Conservation (phyloP, 2,888 invertebrate species). For the Leptopilina syphax region DNA sequence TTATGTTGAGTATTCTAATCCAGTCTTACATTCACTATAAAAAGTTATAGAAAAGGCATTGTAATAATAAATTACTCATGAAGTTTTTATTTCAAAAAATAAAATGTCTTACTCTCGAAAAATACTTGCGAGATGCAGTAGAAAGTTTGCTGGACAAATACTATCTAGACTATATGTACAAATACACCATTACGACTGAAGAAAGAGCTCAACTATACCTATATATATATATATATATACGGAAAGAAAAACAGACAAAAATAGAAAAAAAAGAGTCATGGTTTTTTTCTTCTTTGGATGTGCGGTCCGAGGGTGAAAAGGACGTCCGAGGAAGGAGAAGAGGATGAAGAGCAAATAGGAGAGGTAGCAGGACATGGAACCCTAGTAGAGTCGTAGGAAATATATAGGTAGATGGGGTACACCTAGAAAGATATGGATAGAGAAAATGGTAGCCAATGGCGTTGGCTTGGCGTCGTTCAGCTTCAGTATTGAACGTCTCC, state of each 20-base stretch:
- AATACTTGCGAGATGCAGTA: no score
- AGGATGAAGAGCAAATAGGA: slow-evolving; percentile 43
- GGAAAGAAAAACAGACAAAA: slow-evolving; percentile 21
- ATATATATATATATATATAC: no score
- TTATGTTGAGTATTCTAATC: no score
- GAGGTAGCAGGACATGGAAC: slow-evolving; percentile 49
- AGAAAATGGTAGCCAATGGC: slow-evolving; percentile 75
- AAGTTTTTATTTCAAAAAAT: no score
- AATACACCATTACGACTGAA: no score
- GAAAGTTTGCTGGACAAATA: no score
- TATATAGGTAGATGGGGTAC: slow-evolving; percentile 45
- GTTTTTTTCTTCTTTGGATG: neutral
- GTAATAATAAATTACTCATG: no score
- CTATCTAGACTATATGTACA: no score
- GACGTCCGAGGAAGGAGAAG: slow-evolving; percentile 6
- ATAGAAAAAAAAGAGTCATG: neutral
- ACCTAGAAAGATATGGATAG: slow-evolving; percentile 53
- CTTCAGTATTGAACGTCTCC: slow-evolving; percentile 76
- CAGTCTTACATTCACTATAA: no score
- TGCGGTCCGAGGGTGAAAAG: slow-evolving; percentile 22
- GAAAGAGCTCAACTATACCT: no score
- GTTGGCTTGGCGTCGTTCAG: slow-evolving; percentile 66
- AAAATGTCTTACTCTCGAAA: no score
- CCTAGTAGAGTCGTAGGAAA: slow-evolving; percentile 50
- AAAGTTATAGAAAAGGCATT: no score